phyloP scores from a whole-genome alignment of 2,797 vertebrate species.

The Pangasius larnaudii region DNA sequence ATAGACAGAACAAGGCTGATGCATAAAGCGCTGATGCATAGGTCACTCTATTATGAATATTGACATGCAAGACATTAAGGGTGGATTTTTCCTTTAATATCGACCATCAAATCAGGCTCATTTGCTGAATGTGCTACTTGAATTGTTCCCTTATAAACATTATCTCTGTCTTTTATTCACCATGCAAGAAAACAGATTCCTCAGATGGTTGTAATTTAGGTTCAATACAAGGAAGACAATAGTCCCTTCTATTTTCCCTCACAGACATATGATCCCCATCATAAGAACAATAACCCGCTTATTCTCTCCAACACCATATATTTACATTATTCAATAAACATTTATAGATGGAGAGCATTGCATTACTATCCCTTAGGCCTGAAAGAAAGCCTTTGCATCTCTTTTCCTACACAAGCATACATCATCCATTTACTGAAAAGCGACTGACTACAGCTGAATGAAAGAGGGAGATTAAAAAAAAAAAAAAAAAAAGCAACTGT shows the following conservation, averaged over 20 bases:
- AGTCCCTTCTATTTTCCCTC: constrained; percentile 18
- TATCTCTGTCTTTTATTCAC: constrained; percentile 38
- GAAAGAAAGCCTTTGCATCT: constrained; percentile 46
- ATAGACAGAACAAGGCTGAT: background rate
- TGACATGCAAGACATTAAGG: constrained; percentile 6
- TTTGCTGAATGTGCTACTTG: constrained; percentile 37
- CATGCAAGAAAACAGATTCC: constrained; percentile 31
- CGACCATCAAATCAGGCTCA: background rate
- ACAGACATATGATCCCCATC: constrained; percentile 51
- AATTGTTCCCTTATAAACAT: constrained; percentile 32
- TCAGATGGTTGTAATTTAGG: constrained; percentile 29
- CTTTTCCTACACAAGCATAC: constrained; percentile 4
- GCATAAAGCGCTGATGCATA: background rate
- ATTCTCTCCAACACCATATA: constrained; percentile 48
- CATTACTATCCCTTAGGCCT: constrained; percentile 20
- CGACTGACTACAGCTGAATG: background rate
- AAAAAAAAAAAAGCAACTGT: background rate
- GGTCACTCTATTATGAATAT: background rate
- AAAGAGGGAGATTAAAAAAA: background rate
- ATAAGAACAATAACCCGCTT: constrained; percentile 48
- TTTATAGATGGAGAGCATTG: constrained; percentile 48
- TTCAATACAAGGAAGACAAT: constrained; percentile 45
- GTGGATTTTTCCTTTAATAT: constrained; percentile 1
- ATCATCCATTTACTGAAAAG: background rate
- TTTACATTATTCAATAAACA: constrained; percentile 58